Base-by-base conservation (phyloP, 2,797 vertebrate genomes). In the Phyllotis vaccarum region DNA sequence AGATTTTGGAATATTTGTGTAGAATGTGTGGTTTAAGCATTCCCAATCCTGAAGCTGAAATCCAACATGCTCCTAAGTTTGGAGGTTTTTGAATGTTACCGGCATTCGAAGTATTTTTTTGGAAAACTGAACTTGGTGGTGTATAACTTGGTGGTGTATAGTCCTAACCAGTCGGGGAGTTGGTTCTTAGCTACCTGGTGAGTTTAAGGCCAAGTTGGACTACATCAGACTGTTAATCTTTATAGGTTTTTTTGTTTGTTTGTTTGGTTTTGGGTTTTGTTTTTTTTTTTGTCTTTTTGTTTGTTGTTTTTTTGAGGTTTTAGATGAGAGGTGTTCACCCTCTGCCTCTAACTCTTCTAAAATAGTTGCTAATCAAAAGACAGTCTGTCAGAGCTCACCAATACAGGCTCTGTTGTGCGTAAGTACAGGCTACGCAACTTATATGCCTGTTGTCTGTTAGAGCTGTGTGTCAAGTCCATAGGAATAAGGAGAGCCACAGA, bases 401-500 rank as follows among this genome's bases (percentile, higher is more conserved):
- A 82, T 43, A 7, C 89, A 88, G 86, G 70, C 27, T 52, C 27
- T 52, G 78, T 40, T 54, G n/a, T 83, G 37, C 21, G 60, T 90
- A 72, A 82, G 87, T 95, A 31, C 46, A 54, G 93, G 17, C 66
- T 52, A 64, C 46, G 21, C 91, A 9, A 13, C 9, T 3, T 78
- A 60, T 9, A 21, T 83, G 12, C 70, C 14, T 86, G 0, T 89
- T 89, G 29, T 92, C 24, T 87, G 31, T 85, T 92, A n/a, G 86
- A 75, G 6, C 54, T 9, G 17, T 43, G 17, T 43, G 40, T 31
- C 34, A 40, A 31, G 22, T 68, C 68, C 8, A 90, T 68, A 90
- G 62, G 14, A 94, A 37, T 31, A 91, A 91, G 72, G 83, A 95
- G 62, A 93, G 86, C 74, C 13, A 46, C n/a, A 46, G 27, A 6